Conservation (phyloP, 1,140 invertebrate genomes). For the Samia ricini region DNA sequence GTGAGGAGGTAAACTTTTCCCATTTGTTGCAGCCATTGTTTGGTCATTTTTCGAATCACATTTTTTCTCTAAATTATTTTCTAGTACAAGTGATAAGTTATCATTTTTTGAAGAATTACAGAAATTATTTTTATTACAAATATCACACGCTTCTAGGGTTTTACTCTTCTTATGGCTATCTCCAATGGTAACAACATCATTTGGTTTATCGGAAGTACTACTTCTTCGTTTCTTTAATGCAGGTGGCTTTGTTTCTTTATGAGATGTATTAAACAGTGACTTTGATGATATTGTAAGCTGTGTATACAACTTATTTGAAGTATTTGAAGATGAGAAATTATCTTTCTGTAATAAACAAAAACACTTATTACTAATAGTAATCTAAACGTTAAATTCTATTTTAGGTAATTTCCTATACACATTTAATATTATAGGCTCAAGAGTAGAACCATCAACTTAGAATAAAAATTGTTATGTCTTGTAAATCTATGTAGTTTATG, state of each 20-base stretch:
- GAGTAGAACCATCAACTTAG: too few relatives aligned
- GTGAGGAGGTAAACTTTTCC: constrained; percentile 41
- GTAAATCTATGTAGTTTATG: too few relatives aligned
- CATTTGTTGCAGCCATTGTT: constrained; percentile 46
- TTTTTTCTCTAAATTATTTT: constrained; percentile 62
- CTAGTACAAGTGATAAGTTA: constrained; percentile 36
- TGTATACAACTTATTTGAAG: constrained; percentile 66
- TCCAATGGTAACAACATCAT: constrained; percentile 43
- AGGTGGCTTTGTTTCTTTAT: constrained; percentile 59
- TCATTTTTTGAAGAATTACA: constrained; percentile 45
- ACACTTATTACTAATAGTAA: constrained; percentile 5
- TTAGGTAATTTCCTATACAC: too few relatives aligned
- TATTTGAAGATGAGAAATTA: constrained; percentile 54
- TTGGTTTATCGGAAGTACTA: constrained; percentile 69
- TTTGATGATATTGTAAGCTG: constrained; percentile 70
- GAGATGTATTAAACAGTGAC: constrained; percentile 39
- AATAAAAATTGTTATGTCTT: too few relatives aligned
- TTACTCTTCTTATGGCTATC: constrained; percentile 58
- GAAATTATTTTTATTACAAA: constrained; percentile 55
- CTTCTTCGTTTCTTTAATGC: constrained; percentile 63
- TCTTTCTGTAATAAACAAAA: constrained; percentile 58
- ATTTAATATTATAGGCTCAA: too few relatives aligned
- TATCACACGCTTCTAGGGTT: constrained; percentile 59
- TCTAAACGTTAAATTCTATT: too few relatives aligned
- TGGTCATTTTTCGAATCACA: constrained; percentile 45